Evolutionary conservation across 2,113 vertebrate genomes (phyloP).

Genomic region (Dromaius novaehollandiae): DNA sequence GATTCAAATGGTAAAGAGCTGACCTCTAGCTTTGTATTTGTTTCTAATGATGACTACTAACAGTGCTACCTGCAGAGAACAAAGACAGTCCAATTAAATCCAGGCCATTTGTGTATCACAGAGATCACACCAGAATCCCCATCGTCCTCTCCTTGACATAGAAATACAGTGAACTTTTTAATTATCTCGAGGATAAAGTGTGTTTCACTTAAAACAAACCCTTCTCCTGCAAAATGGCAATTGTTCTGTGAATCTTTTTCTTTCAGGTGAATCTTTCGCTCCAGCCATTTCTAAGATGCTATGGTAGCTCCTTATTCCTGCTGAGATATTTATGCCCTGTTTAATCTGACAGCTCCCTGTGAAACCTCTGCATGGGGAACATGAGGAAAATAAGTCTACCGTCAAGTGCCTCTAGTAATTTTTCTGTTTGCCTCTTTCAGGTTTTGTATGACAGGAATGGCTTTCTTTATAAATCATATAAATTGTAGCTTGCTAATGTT

Average conservation of each 20-base stretch:
- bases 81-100: conserved; percentile 23
- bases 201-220: background rate
- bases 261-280: background rate
- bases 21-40: conserved; percentile 36
- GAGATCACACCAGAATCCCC: background rate
- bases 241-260: background rate
- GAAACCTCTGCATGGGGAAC: conserved; percentile 6
- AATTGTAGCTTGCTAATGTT: background rate
- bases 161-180: background rate
- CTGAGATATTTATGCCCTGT: background rate
- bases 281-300: background rate
- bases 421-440: conserved; percentile 16
- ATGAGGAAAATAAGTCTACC: conserved; percentile 31
- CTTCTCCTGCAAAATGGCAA: background rate
- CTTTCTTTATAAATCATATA: background rate
- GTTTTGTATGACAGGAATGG: background rate
- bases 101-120: background rate
- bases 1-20: background rate
- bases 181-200: background rate
- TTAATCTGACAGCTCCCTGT: conserved; percentile 35
- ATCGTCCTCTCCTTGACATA: background rate
- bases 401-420: conserved; percentile 29
- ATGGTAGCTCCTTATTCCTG: background rate
- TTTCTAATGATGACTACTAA: conserved; percentile 9
- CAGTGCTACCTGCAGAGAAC: conserved; percentile 29